Base-by-base conservation (phyloP, 2,797 vertebrate genomes). In the Lophius americanus region DNA sequence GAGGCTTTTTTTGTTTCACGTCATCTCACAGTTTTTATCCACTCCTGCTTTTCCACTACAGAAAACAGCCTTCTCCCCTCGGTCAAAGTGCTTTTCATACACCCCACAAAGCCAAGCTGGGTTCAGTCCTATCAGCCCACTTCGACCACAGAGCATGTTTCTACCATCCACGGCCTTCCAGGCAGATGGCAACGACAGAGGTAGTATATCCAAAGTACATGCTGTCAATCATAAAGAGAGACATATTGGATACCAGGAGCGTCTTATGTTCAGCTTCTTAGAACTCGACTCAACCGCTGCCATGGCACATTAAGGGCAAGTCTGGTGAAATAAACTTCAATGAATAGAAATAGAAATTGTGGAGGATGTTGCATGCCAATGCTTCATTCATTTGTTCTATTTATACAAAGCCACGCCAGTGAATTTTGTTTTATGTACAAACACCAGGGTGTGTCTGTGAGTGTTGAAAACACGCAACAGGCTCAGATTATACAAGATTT, bases 61-160 rank as follows among this genome's bases (percentile, higher is more conserved):
- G 86, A 92, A 78, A 54, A 53, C 8, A 1, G 58, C 88, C 6
- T 10, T 85, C 9, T 41, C 76, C 33, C 77, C 88, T 10, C 64
- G 1, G 14, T 14, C 75, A 46, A 82, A 68, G 53, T 64, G 35
- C 64, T 89, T 87, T 74, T 89, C 90, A 5, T 90, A 89, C 7
- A 48, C 58, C n/a, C 74, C 78, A 3, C 33, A 78, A 3, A 90
- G 71, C 51, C 55, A 75, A 10, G 57, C 38, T 8, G 64, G 54
- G 5, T 67, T 37, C 23, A 75, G 74, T 61, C 51, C 81, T 0
- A 42, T 4, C 4, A 73, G 53, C 35, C 81, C 62, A 3, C 0
- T 3, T n/a, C 73, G 78, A 14, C 78, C 82, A 9, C 74, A 73
- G 14, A 91, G 85, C 81, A 81, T 85, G 87, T 51, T 74, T 32